These are phyloP conservation scores for Porites cylindrica DNA, from an alignment of 92 coral and sea anemone species.

Conservation along the genomic window DNA sequence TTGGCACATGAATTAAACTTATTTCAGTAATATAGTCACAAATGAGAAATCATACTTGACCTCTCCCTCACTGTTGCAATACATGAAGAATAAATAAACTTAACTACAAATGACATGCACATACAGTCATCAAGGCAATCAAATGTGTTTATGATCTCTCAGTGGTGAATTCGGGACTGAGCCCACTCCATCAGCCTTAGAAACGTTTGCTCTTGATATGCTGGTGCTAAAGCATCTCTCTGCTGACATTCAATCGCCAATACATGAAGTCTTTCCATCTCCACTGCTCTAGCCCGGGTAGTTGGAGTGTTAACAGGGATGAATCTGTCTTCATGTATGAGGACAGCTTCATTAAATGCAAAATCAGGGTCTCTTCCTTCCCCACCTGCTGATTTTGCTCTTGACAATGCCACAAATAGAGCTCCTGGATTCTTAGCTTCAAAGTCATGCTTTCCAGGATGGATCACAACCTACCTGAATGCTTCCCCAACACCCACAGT, in stretches of 20 bases:
- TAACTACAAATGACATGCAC: neutral
- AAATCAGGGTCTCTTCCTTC: no score
- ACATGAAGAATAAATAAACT: neutral
- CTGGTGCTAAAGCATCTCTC: slow-evolving; percentile 37
- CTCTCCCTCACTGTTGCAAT: neutral
- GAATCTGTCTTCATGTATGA: slow-evolving; percentile 38
- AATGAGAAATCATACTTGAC: neutral
- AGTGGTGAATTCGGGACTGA: neutral
- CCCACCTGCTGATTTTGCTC: no score
- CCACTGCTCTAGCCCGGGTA: no score
- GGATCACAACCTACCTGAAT: slow-evolving; percentile 2
- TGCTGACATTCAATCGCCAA: slow-evolving; percentile 22
- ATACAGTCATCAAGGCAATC: slow-evolving; percentile 1
- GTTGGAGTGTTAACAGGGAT: no score
- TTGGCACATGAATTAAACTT: neutral
- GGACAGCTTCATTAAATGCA: slow-evolving; percentile 39
- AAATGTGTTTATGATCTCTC: neutral
- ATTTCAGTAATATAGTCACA: neutral
- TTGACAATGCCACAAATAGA: no score
- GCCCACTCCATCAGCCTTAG: neutral
- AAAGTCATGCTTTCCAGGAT: slow-evolving; percentile 58
- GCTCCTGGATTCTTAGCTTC: slow-evolving; percentile 60
- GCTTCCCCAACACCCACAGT: no score
- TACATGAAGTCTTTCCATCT: slow-evolving; percentile 38
- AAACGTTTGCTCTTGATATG: neutral